phyloP scores from a whole-genome alignment of 2,797 vertebrate species.

The Prionace glauca region DNA sequence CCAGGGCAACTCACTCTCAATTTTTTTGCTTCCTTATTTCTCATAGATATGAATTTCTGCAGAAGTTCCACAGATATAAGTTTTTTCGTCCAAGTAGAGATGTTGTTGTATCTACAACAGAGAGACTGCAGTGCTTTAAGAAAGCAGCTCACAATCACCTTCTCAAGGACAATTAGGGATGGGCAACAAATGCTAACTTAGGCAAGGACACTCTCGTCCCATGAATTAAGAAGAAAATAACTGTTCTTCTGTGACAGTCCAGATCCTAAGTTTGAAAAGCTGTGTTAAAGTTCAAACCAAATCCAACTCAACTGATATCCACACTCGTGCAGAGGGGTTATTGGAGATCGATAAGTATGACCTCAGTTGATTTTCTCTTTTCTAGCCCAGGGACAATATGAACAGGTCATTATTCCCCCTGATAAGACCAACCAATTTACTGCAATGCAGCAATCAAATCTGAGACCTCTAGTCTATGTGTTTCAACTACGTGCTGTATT shows the following conservation, averaged over 20 bases:
- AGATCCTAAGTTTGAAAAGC: too few relatives aligned
- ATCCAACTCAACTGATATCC: background rate
- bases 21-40: background rate
- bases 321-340: background rate
- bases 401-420: background rate
- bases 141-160: too few relatives aligned
- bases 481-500: background rate
- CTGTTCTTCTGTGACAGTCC: too few relatives aligned
- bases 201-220: too few relatives aligned
- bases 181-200: too few relatives aligned
- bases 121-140: too few relatives aligned
- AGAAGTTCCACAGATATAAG: background rate
- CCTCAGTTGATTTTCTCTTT: too few relatives aligned
- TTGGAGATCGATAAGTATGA: background rate
- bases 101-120: too few relatives aligned
- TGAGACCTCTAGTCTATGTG: background rate
- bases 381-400: background rate
- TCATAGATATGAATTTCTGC: background rate
- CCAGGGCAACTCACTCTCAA: background rate
- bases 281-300: background rate
- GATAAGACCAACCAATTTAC: background rate
- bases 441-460: background rate
- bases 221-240: too few relatives aligned
- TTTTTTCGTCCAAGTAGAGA: background rate
- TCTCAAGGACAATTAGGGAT: too few relatives aligned